These are phyloP conservation scores for Clunio marinus DNA, from an alignment of 2,888 invertebrate genomes.

Conservation along the genomic window DNA sequence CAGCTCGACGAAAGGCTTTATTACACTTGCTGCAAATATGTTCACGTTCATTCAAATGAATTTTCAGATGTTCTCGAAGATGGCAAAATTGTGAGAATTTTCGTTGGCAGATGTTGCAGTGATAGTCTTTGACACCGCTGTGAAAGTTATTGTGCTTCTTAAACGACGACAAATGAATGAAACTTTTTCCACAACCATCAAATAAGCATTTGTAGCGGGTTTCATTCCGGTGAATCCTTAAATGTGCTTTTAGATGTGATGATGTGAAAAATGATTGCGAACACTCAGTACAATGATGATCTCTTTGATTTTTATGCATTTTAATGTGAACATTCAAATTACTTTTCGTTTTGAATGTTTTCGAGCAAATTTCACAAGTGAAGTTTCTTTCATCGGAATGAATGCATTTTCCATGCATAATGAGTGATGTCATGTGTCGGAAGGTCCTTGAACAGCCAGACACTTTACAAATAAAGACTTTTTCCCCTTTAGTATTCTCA, in stretches of 20 bases:
- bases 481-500: too few species aligned
- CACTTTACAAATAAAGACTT: neutral
- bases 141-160: neutral
- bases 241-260: neutral
- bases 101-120: neutral
- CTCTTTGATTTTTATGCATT: neutral
- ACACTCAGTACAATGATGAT: neutral
- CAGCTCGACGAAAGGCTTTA: neutral
- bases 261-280: neutral
- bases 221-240: neutral
- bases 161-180: neutral
- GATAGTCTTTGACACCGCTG: neutral
- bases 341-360: neutral
- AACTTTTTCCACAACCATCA: neutral
- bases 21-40: neutral
- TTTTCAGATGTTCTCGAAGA: neutral
- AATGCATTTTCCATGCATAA: neutral
- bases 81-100: neutral
- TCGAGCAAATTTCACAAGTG: neutral
- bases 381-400: neutral
- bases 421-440: neutral
- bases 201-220: neutral
- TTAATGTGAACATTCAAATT: neutral
- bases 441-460: neutral
- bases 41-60: neutral